Percentiles rank a stretch among this genome's conserved stretches.
These are phyloP conservation scores for Distichodus sexfasciatus DNA, from an alignment of 2,797 vertebrate genomes.

Conservation along the genomic window DNA sequence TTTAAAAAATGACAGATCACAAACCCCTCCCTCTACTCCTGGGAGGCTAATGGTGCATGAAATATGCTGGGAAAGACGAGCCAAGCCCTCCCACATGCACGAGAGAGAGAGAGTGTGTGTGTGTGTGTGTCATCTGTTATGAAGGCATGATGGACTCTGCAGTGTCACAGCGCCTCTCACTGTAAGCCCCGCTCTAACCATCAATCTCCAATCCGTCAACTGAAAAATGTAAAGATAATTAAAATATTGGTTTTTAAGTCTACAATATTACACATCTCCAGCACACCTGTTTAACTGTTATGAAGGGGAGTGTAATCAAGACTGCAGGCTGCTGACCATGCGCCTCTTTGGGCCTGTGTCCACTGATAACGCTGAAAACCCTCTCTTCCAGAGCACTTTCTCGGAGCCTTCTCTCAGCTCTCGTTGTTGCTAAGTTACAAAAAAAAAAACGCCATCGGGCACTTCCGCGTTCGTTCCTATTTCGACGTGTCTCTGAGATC, in stretches of 20 bases:
- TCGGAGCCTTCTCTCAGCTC: too few relatives aligned
- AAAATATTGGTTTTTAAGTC: background rate
- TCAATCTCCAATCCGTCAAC: background rate
- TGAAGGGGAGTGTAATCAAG: too few relatives aligned
- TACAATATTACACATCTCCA: too few relatives aligned
- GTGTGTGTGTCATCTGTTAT: constrained; percentile 69
- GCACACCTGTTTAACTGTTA: background rate
- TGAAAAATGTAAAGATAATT: background rate
- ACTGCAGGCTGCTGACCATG: too few relatives aligned
- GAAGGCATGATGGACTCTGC: constrained; percentile 38
- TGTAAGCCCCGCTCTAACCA: constrained; percentile 14
- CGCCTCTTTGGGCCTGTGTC: too few relatives aligned
- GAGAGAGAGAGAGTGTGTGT: constrained; percentile 16
- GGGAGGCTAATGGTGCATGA: constrained; percentile 35
- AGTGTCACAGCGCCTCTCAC: constrained; percentile 54
- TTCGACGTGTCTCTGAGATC: too few relatives aligned
- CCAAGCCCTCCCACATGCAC: constrained; percentile 23
- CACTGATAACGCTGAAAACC: too few relatives aligned
- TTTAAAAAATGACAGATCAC: background rate
- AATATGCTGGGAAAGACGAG: constrained; percentile 21
- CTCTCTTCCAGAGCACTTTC: too few relatives aligned
- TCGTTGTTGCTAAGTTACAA: too few relatives aligned
- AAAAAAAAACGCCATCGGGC: too few relatives aligned
- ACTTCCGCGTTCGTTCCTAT: too few relatives aligned
- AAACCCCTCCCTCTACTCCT: constrained; percentile 35